Percentiles rank a stretch among this genome's conserved stretches.
phyloP scores from a whole-genome alignment of 1,140 invertebrate genomes.

The Pinna nobilis region DNA sequence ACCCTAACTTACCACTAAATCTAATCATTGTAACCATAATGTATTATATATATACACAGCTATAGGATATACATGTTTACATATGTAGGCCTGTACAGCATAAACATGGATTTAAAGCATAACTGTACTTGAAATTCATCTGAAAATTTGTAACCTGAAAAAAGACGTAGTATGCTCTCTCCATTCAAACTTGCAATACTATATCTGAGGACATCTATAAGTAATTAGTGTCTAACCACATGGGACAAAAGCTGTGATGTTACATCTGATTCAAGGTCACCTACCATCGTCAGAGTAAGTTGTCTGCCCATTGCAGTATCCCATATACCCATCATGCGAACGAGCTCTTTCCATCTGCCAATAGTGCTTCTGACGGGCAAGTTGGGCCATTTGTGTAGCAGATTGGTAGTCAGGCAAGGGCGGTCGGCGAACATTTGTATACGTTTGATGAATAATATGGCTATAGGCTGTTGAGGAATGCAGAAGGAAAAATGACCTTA shows the following conservation, averaged over 20 bases:
- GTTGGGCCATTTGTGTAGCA: constrained; percentile 69
- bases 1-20: no score
- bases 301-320: constrained; percentile 44
- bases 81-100: no score
- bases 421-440: constrained; percentile 63
- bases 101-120: no score
- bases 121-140: no score
- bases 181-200: no score
- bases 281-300: constrained; percentile 50
- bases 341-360: constrained; percentile 54
- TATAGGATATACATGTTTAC: no score
- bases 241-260: neutral
- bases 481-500: constrained; percentile 43
- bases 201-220: no score
- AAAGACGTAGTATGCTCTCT: no score
- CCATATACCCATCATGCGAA: constrained; percentile 57
- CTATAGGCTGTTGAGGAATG: constrained; percentile 60
- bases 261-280: constrained; percentile 27
- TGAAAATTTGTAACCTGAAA: no score
- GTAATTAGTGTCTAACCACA: neutral
- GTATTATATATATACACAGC: no score
- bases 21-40: no score
- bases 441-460: constrained; percentile 61
- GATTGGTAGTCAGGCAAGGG: constrained; percentile 71
- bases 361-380: constrained; percentile 58